These are phyloP conservation scores for Hydraecia micacea DNA, from an alignment of 2,888 invertebrate genomes.

Conservation along the genomic window DNA sequence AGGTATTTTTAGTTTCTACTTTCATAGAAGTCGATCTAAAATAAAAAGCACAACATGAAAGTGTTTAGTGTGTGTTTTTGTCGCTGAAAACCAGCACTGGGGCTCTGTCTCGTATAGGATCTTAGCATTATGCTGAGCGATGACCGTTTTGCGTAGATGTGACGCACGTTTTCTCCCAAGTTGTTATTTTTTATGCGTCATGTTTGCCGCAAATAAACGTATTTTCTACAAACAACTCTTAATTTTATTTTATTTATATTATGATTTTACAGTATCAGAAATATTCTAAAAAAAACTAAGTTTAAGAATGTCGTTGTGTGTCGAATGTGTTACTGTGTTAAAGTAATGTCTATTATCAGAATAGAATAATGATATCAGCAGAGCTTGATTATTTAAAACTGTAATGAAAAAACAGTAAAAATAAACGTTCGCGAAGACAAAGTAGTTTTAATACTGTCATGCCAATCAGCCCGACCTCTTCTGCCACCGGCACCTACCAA, in stretches of 20 bases:
- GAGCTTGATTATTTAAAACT: neutral
- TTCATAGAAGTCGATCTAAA: neutral
- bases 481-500: neutral
- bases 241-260: no score
- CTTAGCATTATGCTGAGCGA: no score
- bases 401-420: neutral
- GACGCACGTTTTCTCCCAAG: no score
- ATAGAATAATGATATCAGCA: neutral
- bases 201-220: no score
- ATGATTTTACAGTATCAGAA: neutral
- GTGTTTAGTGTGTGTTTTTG: no score
- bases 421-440: neutral
- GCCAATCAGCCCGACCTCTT: constrained; percentile 4
- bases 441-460: neutral
- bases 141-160: no score
- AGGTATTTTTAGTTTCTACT: neutral
- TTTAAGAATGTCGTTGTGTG: neutral
- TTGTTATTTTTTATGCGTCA: no score
- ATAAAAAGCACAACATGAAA: neutral
- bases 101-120: no score
- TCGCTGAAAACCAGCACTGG: no score
- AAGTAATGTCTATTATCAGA: neutral
- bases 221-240: no score
- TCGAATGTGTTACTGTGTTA: neutral
- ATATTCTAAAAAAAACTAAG: neutral